phyloP scores from a whole-genome alignment of 2,113 vertebrate genomes.

The Gopherus evgoodei region DNA sequence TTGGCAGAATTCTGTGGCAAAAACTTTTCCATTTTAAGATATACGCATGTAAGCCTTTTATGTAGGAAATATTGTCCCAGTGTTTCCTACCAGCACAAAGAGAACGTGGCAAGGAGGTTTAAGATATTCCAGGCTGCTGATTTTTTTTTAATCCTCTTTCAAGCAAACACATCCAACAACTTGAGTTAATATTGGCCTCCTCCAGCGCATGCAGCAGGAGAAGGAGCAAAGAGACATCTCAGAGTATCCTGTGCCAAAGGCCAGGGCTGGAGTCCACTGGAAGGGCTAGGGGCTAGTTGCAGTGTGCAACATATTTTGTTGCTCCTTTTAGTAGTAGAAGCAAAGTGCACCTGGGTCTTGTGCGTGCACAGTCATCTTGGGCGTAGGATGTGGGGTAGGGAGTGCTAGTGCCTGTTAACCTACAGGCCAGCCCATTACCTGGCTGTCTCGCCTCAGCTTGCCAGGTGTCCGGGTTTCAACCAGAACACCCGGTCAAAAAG shows the following conservation, averaged over 20 bases:
- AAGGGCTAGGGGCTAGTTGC: not conserved
- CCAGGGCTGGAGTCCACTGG: not conserved
- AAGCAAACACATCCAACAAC: accelerated
- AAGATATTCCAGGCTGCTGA: not conserved
- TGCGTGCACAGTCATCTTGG: not conserved
- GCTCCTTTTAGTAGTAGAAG: not conserved
- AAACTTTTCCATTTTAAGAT: constrained; percentile 1
- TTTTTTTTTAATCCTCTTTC: not conserved
- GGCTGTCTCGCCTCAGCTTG: not conserved
- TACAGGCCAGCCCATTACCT: not conserved
- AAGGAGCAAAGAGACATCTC: not conserved
- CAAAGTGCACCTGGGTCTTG: not conserved
- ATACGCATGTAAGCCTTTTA: not conserved
- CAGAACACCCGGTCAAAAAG: no score
- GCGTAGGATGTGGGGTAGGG: no score
- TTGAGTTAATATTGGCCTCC: not conserved
- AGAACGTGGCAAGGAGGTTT: not conserved
- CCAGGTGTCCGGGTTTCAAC: no score
- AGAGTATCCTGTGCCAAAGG: not conserved
- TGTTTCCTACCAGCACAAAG: not conserved
- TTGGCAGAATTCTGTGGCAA: constrained; percentile 41
- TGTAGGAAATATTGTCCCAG: not conserved
- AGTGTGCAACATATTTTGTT: not conserved
- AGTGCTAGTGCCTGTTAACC: not conserved
- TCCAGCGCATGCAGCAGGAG: not conserved